Percentiles rank a stretch among this genome's conserved stretches.
These are phyloP conservation scores for Amphiprion clarkii DNA, from an alignment of 2,797 vertebrate genomes.

Conservation along the genomic window DNA sequence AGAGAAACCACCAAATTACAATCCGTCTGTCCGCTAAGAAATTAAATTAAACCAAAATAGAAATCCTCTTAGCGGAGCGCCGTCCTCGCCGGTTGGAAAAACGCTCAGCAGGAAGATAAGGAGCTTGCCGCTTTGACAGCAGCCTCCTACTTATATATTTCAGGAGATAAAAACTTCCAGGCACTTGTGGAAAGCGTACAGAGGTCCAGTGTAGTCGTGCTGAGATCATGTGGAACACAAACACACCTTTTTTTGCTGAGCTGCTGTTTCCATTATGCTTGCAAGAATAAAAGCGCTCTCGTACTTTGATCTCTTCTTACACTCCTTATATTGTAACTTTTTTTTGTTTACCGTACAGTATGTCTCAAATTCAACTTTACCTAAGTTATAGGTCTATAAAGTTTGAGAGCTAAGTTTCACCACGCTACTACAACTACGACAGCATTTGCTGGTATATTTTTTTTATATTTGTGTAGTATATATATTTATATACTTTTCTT, in stretches of 20 bases:
- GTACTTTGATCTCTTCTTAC: background rate
- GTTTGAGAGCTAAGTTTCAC: too few species aligned
- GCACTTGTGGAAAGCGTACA: conserved; percentile 31
- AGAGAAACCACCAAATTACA: conserved; percentile 51
- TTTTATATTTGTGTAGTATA: too few species aligned
- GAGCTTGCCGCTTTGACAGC: conserved; percentile 38
- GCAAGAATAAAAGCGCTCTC: background rate
- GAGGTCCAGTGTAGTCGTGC: conserved; percentile 26
- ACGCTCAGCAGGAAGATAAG: conserved; percentile 63
- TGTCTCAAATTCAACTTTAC: too few species aligned
- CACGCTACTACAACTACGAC: too few species aligned
- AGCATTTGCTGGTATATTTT: too few species aligned
- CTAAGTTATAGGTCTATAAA: too few species aligned
- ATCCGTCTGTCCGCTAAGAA: conserved; percentile 44
- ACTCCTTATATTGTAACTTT: background rate
- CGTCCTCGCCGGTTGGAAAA: conserved; percentile 35
- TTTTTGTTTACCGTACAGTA: background rate
- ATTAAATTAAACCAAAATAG: conserved; percentile 68
- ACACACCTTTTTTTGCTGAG: conserved; percentile 9
- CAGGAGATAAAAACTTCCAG: conserved; percentile 61
- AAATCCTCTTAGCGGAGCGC: conserved; percentile 65
- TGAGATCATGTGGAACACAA: background rate
- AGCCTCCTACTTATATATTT: conserved; percentile 33
- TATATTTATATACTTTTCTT: too few species aligned
- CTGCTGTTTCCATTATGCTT: background rate